These are phyloP conservation scores for Scarus forsteni DNA, from an alignment of 2,797 vertebrate genomes.

Conservation along the genomic window DNA sequence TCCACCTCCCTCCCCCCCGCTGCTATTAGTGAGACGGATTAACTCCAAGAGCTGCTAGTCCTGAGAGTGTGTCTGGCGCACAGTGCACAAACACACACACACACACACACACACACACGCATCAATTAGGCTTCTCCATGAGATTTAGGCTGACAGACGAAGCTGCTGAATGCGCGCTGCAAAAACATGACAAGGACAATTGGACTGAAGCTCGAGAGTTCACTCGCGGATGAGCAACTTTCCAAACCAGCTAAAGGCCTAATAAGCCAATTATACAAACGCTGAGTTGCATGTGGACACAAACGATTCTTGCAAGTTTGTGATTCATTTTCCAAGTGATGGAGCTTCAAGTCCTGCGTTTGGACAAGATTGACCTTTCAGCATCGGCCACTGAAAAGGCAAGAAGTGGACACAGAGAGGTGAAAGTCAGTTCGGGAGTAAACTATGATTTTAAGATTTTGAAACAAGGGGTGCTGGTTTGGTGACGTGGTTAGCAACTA, in stretches of 20 bases:
- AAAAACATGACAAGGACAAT: constrained; percentile 50
- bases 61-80: constrained; percentile 56
- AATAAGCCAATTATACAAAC: constrained; percentile 40
- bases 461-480: too few relatives aligned
- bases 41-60: constrained; percentile 67
- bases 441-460: too few relatives aligned
- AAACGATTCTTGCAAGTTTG: not conserved
- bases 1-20: constrained; percentile 51
- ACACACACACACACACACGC: constrained; percentile 35
- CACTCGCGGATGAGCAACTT: constrained; percentile 43
- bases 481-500: too few relatives aligned
- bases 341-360: constrained; percentile 15
- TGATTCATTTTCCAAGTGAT: constrained; percentile 13
- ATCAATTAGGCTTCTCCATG: constrained; percentile 52
- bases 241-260: constrained; percentile 35
- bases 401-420: constrained; percentile 27
- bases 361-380: constrained; percentile 39
- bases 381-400: constrained; percentile 3
- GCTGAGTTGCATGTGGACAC: constrained; percentile 22
- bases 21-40: constrained; percentile 74
- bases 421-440: not conserved
- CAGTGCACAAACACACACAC: constrained; percentile 29
- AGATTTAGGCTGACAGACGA: constrained; percentile 62
- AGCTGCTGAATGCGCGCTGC: constrained; percentile 50
- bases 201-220: constrained; percentile 49